A percentile compares a stretch with the other conserved stretches of the same genome.
phyloP scores from a whole-genome alignment of 2,888 invertebrate genomes.

The Macrosoma leucophasiata region DNA sequence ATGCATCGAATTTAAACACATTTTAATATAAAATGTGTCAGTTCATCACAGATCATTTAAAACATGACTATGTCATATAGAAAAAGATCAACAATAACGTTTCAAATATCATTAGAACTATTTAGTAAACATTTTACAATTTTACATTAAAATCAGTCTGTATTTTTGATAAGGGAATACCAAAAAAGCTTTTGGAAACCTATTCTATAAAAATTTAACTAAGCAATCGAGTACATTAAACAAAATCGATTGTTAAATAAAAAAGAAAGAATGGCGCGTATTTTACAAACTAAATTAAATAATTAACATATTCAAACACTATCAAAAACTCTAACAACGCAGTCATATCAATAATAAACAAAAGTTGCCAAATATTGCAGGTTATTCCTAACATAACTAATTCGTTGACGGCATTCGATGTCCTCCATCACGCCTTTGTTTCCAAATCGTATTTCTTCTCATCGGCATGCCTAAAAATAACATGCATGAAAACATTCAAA shows the following conservation, averaged over 20 bases:
- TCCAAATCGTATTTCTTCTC: slow-evolving; percentile 66
- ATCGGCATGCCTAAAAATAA: slow-evolving; percentile 57
- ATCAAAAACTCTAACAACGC: too few relatives aligned
- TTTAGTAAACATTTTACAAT: slow-evolving; percentile 8
- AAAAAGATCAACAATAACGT: slow-evolving; percentile 16
- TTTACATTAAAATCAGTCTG: slow-evolving; percentile 10
- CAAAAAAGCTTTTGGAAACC: too few relatives aligned
- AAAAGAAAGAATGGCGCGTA: too few relatives aligned
- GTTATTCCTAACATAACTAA: too few relatives aligned
- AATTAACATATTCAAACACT: too few relatives aligned
- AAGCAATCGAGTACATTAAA: too few relatives aligned
- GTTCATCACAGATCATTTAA: slow-evolving; percentile 54
- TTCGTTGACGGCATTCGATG: slow-evolving; percentile 23
- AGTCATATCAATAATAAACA: too few relatives aligned
- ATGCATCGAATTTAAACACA: slow-evolving; percentile 52
- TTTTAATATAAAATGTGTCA: slow-evolving; percentile 72
- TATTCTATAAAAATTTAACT: too few relatives aligned
- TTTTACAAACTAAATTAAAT: too few relatives aligned
- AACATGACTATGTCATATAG: slow-evolving; percentile 34
- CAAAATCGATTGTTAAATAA: too few relatives aligned
- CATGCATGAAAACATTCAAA: slow-evolving; percentile 14
- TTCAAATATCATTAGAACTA: too few relatives aligned
- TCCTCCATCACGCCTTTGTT: slow-evolving; percentile 51
- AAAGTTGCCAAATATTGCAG: too few relatives aligned
- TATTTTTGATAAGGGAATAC: slow-evolving; percentile 10